A percentile compares a stretch with the other conserved stretches of the same genome.
phyloP scores from a whole-genome alignment of 35 echinoderm and acorn worm genomes.

The Stichopus chloronotus region DNA sequence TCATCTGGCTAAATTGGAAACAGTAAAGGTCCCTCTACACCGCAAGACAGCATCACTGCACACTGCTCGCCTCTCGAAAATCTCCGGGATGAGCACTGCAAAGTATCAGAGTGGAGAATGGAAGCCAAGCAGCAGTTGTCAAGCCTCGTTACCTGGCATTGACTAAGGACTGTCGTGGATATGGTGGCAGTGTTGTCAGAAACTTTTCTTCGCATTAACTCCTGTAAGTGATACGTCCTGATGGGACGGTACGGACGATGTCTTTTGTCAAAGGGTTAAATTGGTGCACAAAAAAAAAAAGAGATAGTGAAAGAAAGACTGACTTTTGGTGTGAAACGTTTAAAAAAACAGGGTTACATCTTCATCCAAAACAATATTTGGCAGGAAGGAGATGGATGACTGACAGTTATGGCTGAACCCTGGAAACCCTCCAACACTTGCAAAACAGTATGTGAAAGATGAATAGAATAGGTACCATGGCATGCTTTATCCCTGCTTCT shows the following conservation, averaged over 20 bases:
- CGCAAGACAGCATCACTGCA: neutral
- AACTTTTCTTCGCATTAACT: neutral
- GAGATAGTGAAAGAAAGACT: neutral
- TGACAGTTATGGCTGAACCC: no score
- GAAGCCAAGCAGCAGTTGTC: neutral
- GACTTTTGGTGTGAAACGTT: neutral
- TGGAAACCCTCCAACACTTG: no score
- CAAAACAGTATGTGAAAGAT: no score
- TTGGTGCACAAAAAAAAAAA: neutral
- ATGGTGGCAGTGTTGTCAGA: constrained; percentile 1
- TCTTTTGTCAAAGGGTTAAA: neutral
- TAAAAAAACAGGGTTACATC: no score
- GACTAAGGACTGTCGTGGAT: neutral
- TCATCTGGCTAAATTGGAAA: constrained; percentile 28
- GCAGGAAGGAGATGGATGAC: no score
- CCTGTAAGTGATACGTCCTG: constrained; percentile 4
- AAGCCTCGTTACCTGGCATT: neutral
- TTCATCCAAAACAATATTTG: no score
- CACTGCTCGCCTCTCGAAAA: neutral
- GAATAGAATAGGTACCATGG: no score
- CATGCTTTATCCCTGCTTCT: no score
- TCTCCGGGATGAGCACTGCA: neutral
- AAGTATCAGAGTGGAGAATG: neutral
- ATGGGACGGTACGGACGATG: neutral
- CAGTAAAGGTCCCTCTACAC: constrained; percentile 3